Percentiles rank a stretch among this genome's conserved stretches.
Conservation (phyloP, 2,113 vertebrate genomes). For the Nematolebias whitei region DNA sequence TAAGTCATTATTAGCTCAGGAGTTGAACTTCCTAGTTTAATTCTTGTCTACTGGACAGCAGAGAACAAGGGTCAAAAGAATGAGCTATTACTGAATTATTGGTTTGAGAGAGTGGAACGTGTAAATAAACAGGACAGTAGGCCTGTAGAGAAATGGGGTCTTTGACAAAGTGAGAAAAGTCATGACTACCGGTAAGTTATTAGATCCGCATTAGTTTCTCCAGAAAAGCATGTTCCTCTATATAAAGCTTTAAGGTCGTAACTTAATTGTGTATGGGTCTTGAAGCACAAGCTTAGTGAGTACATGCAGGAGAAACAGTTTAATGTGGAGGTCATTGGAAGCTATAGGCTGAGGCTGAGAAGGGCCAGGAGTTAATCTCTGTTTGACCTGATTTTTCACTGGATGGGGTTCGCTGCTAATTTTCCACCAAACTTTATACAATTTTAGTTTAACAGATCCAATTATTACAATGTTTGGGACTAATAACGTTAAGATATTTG, state of each 20-base stretch:
- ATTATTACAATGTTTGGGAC: neutral
- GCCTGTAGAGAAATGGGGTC: neutral
- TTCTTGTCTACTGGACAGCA: slow-evolving; percentile 11
- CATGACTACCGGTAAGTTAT: slow-evolving; percentile 10
- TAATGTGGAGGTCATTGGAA: slow-evolving; percentile 49
- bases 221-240: slow-evolving; percentile 17
- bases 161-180: slow-evolving; percentile 8
- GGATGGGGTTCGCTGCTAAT: slow-evolving; percentile 23
- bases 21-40: neutral
- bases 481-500: neutral
- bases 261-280: slow-evolving; percentile 53
- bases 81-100: slow-evolving; percentile 10
- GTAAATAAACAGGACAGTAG: slow-evolving; percentile 16
- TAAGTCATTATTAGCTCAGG: slow-evolving; percentile 12
- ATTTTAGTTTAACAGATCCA: neutral
- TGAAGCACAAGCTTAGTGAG: slow-evolving; percentile 59
- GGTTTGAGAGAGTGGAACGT: slow-evolving; percentile 25
- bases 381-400: slow-evolving; percentile 56
- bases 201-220: slow-evolving; percentile 41
- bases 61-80: neutral
- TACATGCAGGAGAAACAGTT: slow-evolving; percentile 40
- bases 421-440: neutral
- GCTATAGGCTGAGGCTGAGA: slow-evolving; percentile 33
- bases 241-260: slow-evolving; percentile 13
- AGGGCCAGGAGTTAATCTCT: slow-evolving; percentile 56